A percentile compares a stretch with the other conserved stretches of the same genome.
Conservation (phyloP, 1,140 invertebrate species). For the Cotesia glomerata region DNA sequence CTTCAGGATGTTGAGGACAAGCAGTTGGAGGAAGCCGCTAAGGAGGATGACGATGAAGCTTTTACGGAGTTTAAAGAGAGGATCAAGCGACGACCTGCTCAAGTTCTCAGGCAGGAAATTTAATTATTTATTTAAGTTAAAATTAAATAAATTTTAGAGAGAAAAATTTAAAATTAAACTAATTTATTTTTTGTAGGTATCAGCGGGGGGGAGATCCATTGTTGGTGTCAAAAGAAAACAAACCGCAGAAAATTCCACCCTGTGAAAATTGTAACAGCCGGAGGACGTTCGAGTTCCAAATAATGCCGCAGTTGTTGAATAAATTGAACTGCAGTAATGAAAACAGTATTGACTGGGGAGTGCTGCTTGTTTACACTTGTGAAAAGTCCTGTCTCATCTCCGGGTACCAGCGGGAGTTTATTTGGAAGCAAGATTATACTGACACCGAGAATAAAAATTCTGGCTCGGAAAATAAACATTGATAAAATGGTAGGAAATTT, state of each 20-base stretch:
- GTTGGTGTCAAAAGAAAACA: conserved; percentile 74
- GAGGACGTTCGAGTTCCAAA: conserved; percentile 92
- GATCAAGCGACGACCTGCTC: conserved; percentile 69
- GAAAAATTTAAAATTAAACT: background rate
- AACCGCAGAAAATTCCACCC: conserved; percentile 69
- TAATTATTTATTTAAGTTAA: background rate
- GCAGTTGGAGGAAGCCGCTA: conserved; percentile 65
- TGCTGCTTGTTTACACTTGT: conserved; percentile 87
- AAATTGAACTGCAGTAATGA: conserved; percentile 73
- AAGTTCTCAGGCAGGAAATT: conserved; percentile 72
- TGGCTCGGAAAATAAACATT: no score
- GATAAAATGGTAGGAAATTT: no score
- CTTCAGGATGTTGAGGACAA: conserved; percentile 71
- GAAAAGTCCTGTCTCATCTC: conserved; percentile 73
- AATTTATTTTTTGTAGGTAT: conserved; percentile 66
- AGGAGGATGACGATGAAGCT: conserved; percentile 72
- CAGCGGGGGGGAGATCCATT: conserved; percentile 77
- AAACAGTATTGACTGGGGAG: conserved; percentile 88
- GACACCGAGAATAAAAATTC: no score
- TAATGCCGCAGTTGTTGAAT: conserved; percentile 90
- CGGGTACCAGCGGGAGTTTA: conserved; percentile 77
- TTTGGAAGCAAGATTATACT: conserved; percentile 87
- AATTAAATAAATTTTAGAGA: background rate
- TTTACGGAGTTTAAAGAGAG: conserved; percentile 74
- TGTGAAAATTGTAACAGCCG: conserved; percentile 77